A percentile compares a stretch with the other conserved stretches of the same genome.
Evolutionary conservation across 2,797 vertebrate genomes (phyloP).

Genomic region (Ctenochaetus hawaiiensis): DNA sequence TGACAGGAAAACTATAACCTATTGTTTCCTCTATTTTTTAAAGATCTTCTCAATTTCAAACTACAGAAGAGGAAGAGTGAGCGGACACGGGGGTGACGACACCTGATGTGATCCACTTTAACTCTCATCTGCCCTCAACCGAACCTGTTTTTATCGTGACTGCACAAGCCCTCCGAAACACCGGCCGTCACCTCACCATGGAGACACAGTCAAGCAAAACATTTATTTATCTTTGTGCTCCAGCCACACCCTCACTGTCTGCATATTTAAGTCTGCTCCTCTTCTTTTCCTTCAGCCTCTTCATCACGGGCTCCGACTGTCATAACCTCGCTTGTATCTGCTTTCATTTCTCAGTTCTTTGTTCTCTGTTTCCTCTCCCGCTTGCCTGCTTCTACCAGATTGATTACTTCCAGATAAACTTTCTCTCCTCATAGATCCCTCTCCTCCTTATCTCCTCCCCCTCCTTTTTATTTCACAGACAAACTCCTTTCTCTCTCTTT

Average conservation of each 20-base stretch:
- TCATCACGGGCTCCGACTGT: conserved; percentile 35
- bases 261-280: conserved; percentile 53
- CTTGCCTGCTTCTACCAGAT: conserved; percentile 10
- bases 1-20: conserved; percentile 14
- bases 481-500: conserved; percentile 28
- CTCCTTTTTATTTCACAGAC: conserved; percentile 14
- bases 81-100: conserved; percentile 15
- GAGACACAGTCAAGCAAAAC: conserved; percentile 63
- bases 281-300: conserved; percentile 23
- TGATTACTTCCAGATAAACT: conserved; percentile 37
- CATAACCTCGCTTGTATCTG: conserved; percentile 32
- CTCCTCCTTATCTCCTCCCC: neutral
- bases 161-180: conserved; percentile 53
- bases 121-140: conserved; percentile 42
- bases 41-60: neutral
- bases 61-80: neutral
- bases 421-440: conserved; percentile 5
- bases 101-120: conserved; percentile 44
- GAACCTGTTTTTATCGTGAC: conserved; percentile 45
- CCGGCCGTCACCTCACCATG: conserved; percentile 59
- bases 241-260: conserved; percentile 70
- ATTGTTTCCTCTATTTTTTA: conserved; percentile 37
- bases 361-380: conserved; percentile 11
- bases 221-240: conserved; percentile 65
- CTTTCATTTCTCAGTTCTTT: conserved; percentile 29